Evolutionary conservation across 2,113 vertebrate genomes (phyloP).

Genomic region (Pseudorasbora parva): DNA sequence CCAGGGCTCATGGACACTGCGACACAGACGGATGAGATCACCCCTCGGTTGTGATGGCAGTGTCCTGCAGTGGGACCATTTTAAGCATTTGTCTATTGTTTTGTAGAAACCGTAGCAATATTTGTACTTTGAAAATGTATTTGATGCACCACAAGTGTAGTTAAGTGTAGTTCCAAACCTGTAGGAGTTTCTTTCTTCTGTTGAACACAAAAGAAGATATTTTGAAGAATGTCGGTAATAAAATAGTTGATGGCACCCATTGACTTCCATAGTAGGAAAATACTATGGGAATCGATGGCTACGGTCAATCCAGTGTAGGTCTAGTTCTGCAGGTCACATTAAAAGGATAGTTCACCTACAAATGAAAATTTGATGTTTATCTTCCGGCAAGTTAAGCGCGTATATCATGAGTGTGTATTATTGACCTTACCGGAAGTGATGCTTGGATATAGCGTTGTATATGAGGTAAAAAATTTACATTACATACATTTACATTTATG

Average conservation of each 20-base stretch:
- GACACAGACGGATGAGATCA: slow-evolving; percentile 57
- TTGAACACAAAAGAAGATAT: background rate
- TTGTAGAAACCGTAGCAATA: background rate
- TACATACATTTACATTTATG: too few relatives aligned
- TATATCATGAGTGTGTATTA: too few relatives aligned
- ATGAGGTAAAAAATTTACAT: too few relatives aligned
- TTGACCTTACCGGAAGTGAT: too few relatives aligned
- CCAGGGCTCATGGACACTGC: slow-evolving; percentile 51
- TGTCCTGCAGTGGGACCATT: too few relatives aligned
- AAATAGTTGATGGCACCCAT: background rate
- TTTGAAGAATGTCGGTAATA: background rate
- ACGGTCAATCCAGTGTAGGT: too few relatives aligned
- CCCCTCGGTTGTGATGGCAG: background rate
- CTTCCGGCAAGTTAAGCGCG: too few relatives aligned
- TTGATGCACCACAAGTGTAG: background rate
- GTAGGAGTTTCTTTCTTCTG: background rate
- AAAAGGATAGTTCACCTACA: too few relatives aligned
- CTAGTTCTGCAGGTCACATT: too few relatives aligned
- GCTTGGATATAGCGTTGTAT: too few relatives aligned
- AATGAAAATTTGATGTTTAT: too few relatives aligned
- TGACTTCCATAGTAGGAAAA: background rate
- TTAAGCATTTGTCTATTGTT: background rate
- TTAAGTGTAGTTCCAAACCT: background rate
- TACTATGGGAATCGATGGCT: background rate
- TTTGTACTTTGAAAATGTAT: background rate